Conservation (phyloP, 2,888 invertebrate species). For the Thecocarcelia acutangulata region DNA sequence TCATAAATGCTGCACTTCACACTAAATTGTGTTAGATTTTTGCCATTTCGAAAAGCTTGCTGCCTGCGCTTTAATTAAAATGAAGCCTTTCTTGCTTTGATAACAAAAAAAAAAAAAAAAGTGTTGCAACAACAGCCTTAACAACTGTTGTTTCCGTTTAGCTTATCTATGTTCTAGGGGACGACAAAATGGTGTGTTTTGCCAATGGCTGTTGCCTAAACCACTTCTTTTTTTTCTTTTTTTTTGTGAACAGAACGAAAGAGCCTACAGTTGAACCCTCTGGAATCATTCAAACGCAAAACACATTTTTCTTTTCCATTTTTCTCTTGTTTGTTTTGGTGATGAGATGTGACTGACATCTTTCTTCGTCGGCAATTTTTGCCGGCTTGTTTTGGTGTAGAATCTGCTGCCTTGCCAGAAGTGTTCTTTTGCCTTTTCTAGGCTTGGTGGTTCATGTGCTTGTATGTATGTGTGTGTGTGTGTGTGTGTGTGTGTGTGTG, state of each 20-base stretch:
- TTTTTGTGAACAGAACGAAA: conserved; percentile 7
- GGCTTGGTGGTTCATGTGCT: neutral
- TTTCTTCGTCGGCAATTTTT: conserved; percentile 44
- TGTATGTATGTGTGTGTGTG: neutral
- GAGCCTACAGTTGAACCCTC: conserved; percentile 57
- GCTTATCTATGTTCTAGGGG: conserved; percentile 3
- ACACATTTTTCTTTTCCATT: conserved; percentile 24
- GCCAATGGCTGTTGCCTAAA: conserved; percentile 21
- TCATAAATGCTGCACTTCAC: too few relatives aligned
- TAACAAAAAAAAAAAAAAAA: too few relatives aligned
- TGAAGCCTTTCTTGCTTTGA: too few relatives aligned
- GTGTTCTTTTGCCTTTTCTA: conserved; percentile 28
- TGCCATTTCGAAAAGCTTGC: too few relatives aligned
- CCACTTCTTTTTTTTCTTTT: neutral
- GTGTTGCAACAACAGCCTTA: conserved; percentile 44
- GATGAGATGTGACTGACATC: conserved; percentile 46
- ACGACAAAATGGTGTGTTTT: conserved; percentile 9
- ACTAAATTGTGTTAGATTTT: too few relatives aligned
- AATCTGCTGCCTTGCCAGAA: conserved; percentile 32
- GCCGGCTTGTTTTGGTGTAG: conserved; percentile 30
- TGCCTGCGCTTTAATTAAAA: too few relatives aligned
- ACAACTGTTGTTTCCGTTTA: conserved; percentile 64
- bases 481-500: neutral
- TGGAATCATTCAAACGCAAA: conserved; percentile 53
- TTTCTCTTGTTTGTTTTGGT: conserved; percentile 47